Evolutionary conservation across 2,797 vertebrate species (phyloP).

Genomic region (Macropus fuliginosus): DNA sequence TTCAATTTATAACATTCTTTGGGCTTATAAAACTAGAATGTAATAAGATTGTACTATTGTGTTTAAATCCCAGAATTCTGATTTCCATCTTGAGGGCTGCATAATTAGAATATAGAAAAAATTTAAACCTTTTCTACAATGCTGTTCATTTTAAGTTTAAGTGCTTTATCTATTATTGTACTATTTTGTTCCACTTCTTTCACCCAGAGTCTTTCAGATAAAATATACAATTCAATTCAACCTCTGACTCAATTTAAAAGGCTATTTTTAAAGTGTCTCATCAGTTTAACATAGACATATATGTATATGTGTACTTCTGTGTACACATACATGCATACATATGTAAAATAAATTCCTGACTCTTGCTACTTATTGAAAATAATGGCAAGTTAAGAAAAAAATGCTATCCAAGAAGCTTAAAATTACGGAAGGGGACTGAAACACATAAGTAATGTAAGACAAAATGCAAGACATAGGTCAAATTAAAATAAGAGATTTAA

Average conservation of each 20-base stretch:
- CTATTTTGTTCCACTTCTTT: conserved; percentile 28
- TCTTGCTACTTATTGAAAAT: conserved; percentile 36
- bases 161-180: neutral
- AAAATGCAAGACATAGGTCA: neutral
- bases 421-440: neutral
- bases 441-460: neutral
- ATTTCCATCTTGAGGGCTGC: conserved; percentile 51
- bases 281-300: conserved; percentile 24
- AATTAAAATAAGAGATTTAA: neutral
- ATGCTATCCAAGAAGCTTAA: neutral
- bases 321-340: neutral
- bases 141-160: conserved; percentile 59
- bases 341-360: neutral
- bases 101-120: conserved; percentile 57
- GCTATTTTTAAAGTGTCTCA: conserved; percentile 45
- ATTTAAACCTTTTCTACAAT: conserved; percentile 49
- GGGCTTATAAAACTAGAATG: conserved; percentile 65
- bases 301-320: neutral
- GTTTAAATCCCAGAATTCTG: conserved; percentile 8
- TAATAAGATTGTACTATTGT: conserved; percentile 44
- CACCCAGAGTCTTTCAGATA: conserved; percentile 24
- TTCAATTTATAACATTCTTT: neutral
- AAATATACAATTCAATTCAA: conserved; percentile 62
- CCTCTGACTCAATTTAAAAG: conserved; percentile 33
- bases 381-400: neutral